Evolutionary conservation across 2,113 vertebrate species (phyloP), one percentile per base, ranked within the genome.

Genomic region (Anolis carolinensis): DNA sequence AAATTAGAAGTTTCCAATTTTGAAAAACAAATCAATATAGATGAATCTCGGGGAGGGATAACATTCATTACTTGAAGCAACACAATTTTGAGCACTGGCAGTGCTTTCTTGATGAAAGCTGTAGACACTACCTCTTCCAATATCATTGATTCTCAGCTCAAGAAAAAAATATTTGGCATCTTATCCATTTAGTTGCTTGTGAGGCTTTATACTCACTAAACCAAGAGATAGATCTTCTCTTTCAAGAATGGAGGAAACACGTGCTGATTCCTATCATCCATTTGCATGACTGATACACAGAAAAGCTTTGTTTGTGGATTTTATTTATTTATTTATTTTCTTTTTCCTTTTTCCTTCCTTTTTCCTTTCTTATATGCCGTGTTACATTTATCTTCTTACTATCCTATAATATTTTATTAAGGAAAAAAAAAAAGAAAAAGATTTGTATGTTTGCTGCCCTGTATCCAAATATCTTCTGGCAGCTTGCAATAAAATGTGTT

Each of bases 181-280:
- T 86, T 79, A 82, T 79, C 79, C 70, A 52, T 20, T 82, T 89
- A 86, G 55, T 30, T 87, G 63, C 18, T 79, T 81, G 89, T 39
- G 27, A 93, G 76, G 77, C 83, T 89, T 89, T 83, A 79, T 27
- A 3, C 65, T 77, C 25, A 71, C 50, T 55, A 0, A 83, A 83
- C 70, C 68, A 81, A 86, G 11, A 87, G 27, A 34, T 82, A 39
- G 4, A 23, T 76, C 87, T 65, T 18, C 90, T 30, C 83, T 89
- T 80, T 34, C 79, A 72, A 3, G 21, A 0, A 4, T n/a, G 65
- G 71, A 79, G 55, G 86, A 70, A 88, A 82, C 0, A 0, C 9
- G 55, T 18, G 21, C 7, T 82, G 50, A 32, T 78, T 30, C 39
- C 30, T 81, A 81, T 59, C 18, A 59, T 59, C 55, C 55, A 59